Evolutionary conservation across 1,140 invertebrate species (phyloP), one percentile per base, ranked within the genome.

Genomic region (Drosophila varians): DNA sequence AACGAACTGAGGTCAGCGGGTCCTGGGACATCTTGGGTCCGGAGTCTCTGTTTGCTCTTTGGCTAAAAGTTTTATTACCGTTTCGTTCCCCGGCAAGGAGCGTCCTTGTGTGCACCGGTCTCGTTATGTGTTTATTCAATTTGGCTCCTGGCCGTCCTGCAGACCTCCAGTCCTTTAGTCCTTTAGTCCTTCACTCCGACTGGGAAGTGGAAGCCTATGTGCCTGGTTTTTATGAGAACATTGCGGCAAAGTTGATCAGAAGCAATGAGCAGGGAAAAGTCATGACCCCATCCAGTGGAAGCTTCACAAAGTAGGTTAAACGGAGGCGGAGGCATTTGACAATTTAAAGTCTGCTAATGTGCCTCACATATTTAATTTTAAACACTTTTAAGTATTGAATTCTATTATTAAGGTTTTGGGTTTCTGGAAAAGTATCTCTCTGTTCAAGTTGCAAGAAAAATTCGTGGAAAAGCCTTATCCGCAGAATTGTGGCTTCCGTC

Each of bases 71-170:
- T 87, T 87, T 87, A 87, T 87, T 74, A 87, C 82, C 82, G 82
- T 64, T 82, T 51, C 69, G 82, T 52, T 83, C n/a, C 58, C 58
- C 36, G 48, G 36, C 25, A 34, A 56, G 62, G 2, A 31, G 28
- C 8, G 4, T n/a, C 28, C 60, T 25, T 52, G 46, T 68, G 49
- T 70, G 68, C 80, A 82, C 58, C 57, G 65, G 64, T 70, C 82
- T 87, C 82, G 82, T 87, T 87, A 87, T 88, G 77, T 87, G 74
- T 77, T 87, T 87, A 87, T 87, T 87, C 82, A 87, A 87, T 87
- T 87, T 87, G 74, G 56, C 49, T 31, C 53, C 46, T 28, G n/a
- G n/a, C n/a, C n/a, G n/a, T n/a, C n/a, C n/a, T n/a, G n/a, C n/a
- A n/a, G n/a, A n/a, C n/a, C n/a, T n/a, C n/a, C n/a, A n/a, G n/a